A percentile compares a stretch with the other conserved stretches of the same genome.
phyloP scores from a whole-genome alignment of 2,888 invertebrate species.

The Hydroisotoma schaefferi region DNA sequence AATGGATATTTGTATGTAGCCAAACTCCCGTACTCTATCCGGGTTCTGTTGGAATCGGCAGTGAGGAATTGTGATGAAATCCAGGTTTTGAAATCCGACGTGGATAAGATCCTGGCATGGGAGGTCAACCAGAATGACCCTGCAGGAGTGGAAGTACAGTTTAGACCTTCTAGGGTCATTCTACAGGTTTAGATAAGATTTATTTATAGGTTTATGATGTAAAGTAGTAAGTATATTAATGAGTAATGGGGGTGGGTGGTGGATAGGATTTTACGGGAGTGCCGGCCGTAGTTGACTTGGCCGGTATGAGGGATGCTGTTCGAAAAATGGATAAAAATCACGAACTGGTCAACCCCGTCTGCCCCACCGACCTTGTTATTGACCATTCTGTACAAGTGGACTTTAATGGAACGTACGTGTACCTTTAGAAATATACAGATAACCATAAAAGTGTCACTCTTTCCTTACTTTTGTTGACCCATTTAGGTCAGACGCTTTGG shows the following conservation, averaged over 20 bases:
- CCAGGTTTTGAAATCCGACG: slow-evolving; percentile 79
- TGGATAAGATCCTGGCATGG: slow-evolving; percentile 85
- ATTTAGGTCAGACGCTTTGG: slow-evolving; percentile 76
- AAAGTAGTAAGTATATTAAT: background rate
- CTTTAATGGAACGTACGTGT: slow-evolving; percentile 67
- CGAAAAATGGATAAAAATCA: slow-evolving; percentile 80
- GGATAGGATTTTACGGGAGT: slow-evolving; percentile 88
- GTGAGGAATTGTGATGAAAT: slow-evolving; percentile 95
- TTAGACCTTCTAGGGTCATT: slow-evolving; percentile 93
- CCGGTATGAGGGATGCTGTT: slow-evolving; percentile 96
- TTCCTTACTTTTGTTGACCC: slow-evolving; percentile 5
- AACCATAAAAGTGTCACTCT: background rate
- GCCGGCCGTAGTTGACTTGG: slow-evolving; percentile 97
- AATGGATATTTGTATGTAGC: background rate
- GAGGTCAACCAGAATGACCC: slow-evolving; percentile 65
- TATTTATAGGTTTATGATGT: background rate
- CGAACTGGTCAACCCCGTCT: slow-evolving; percentile 90
- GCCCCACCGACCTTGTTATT: slow-evolving; percentile 95
- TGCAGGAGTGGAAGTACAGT: slow-evolving; percentile 84
- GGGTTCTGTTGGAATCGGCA: slow-evolving; percentile 90
- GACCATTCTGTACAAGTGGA: slow-evolving; percentile 99
- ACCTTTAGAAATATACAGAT: background rate
- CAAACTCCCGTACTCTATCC: slow-evolving; percentile 79
- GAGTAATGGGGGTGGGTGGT: too few relatives aligned
- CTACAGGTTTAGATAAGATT: slow-evolving; percentile 66